Percentiles rank a stretch among this genome's conserved stretches.
phyloP scores from a whole-genome alignment of 2,888 invertebrate species.

The Scaptomyza caliginosa region DNA sequence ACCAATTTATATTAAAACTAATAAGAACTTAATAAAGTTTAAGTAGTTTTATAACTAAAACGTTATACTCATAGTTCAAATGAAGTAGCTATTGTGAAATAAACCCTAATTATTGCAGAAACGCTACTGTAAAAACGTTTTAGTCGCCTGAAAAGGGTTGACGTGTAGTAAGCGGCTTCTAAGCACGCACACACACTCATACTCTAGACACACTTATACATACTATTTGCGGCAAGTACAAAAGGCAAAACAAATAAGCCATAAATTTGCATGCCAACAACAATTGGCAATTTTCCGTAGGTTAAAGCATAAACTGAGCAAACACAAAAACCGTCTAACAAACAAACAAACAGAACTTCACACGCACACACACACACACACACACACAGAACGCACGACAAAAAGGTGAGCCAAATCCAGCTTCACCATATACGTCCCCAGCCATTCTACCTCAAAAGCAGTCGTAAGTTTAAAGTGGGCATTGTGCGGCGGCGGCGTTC shows the following conservation, averaged over 20 bases:
- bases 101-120: not conserved
- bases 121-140: constrained; percentile 51
- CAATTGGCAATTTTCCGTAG: constrained; percentile 76
- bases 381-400: constrained; percentile 18
- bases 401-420: constrained; percentile 34
- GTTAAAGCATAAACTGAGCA: constrained; percentile 56
- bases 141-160: constrained; percentile 67
- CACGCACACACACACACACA: constrained; percentile 39
- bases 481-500: constrained; percentile 49
- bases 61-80: too few relatives aligned
- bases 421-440: not conserved
- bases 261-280: constrained; percentile 81
- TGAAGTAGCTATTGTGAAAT: not conserved
- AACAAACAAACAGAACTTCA: constrained; percentile 52
- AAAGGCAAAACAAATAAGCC: constrained; percentile 68
- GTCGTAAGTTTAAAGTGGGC: constrained; percentile 67
- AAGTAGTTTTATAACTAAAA: too few relatives aligned
- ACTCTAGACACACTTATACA: constrained; percentile 17
- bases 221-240: constrained; percentile 37
- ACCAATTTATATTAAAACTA: too few relatives aligned
- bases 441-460: constrained; percentile 1
- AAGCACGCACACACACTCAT: constrained; percentile 20
- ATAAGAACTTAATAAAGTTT: too few relatives aligned
- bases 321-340: constrained; percentile 56
- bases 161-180: constrained; percentile 53